A percentile compares a stretch with the other conserved stretches of the same genome.
These are phyloP conservation scores for Euthynnus affinis DNA, from an alignment of 2,797 vertebrate species.

Conservation along the genomic window DNA sequence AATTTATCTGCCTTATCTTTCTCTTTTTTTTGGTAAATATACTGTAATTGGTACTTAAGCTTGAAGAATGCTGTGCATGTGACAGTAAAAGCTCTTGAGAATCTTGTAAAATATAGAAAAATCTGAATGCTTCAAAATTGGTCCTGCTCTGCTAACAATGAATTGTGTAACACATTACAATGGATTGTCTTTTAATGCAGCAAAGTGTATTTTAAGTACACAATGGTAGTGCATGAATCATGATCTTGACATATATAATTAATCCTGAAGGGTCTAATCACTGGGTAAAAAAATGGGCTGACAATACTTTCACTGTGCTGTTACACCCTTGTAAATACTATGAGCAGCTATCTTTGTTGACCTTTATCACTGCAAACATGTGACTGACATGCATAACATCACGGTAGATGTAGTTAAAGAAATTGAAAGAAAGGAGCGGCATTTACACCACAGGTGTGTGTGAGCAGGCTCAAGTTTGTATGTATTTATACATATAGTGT, in stretches of 20 bases:
- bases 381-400: background rate
- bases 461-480: background rate
- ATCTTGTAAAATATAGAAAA: background rate
- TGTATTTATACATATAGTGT: constrained; percentile 9
- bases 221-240: constrained; percentile 22
- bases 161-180: constrained; percentile 5
- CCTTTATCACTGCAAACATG: background rate
- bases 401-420: background rate
- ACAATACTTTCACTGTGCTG: constrained; percentile 15
- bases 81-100: too few species aligned
- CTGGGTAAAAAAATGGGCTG: constrained; percentile 31
- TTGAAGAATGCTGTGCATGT: too few species aligned
- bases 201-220: constrained; percentile 21
- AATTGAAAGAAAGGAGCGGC: constrained; percentile 17
- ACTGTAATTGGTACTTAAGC: too few species aligned
- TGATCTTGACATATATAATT: constrained; percentile 25
- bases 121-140: background rate
- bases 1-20: too few species aligned
- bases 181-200: background rate
- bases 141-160: background rate
- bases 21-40: too few species aligned
- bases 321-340: constrained; percentile 20
- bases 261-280: constrained; percentile 30
- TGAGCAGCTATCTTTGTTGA: constrained; percentile 30
- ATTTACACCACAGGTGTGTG: background rate